Evolutionary conservation across 2,113 vertebrate species (phyloP), one percentile per base, ranked within the genome.

Genomic region (Sigmodon hispidus): DNA sequence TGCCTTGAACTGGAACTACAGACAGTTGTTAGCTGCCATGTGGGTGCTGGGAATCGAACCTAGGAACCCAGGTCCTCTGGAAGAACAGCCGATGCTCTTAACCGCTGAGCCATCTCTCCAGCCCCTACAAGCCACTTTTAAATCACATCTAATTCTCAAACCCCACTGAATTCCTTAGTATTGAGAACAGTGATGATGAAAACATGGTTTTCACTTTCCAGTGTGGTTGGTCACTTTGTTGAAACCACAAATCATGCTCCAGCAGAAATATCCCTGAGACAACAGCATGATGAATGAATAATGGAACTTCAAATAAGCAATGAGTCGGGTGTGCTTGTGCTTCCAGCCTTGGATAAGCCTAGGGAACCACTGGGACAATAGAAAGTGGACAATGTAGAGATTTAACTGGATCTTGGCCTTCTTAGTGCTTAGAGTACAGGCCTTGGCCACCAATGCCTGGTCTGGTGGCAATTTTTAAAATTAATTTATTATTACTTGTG

Each of bases 101-200:
- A n/a, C n/a, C n/a, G n/a, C n/a, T n/a, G n/a, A 12, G 77, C 34
- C 3, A 22, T 26, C 11, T 12, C 50, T 36, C 19, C 11, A 12
- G 21, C 52, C 52, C 26, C n/a, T 0, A 4, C 45, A 67, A 43
- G 13, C 40, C 63, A 31, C 48, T 83, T 43, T 73, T 85, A 45
- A 52, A 48, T 70, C 70, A 85, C 22, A 22, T 77, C 55, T 57
- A 48, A 55, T 85, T 93, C 26, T 31, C 57, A 70, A 87, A 26
- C 8, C 31, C 7, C 8, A 83, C 16, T 7, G 17, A 57, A 67
- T 87, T 34, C 73, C 36, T 63, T 79, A 34, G 75, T 43, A 59
- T 13, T 69, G 43, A 87, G 72, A 81, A 86, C 86, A 57, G 36
- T 40, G 45, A 50, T 21, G 3, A 94, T 31, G n/a, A 90, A 86